A percentile compares a stretch with the other conserved stretches of the same genome.
Evolutionary conservation across 2,113 vertebrate species (phyloP).

Genomic region (Pterocles burchelli): DNA sequence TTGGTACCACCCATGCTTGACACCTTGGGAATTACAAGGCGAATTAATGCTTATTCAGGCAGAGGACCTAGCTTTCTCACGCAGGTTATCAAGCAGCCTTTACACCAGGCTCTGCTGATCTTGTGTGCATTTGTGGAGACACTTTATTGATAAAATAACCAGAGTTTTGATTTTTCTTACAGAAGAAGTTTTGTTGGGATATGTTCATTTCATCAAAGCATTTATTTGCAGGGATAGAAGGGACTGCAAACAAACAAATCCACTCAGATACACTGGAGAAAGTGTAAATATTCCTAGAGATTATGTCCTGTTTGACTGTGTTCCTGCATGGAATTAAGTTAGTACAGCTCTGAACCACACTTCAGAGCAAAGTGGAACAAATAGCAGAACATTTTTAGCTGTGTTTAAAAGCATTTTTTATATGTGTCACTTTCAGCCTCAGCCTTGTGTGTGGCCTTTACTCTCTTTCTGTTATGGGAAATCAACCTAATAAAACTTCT

Average conservation of each 20-base stretch:
- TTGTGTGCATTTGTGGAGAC: not conserved
- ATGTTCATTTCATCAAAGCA: not conserved
- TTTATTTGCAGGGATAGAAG: not conserved
- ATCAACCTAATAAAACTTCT: not conserved
- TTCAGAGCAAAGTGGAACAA: not conserved
- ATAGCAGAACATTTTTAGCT: not conserved
- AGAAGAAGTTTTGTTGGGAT: too few species aligned
- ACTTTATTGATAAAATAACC: not conserved
- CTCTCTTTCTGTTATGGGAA: not conserved
- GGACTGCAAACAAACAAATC: not conserved
- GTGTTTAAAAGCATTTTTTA: not conserved
- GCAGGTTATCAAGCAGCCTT: not conserved
- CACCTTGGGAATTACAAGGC: not conserved
- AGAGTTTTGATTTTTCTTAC: not conserved
- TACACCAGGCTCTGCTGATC: not conserved
- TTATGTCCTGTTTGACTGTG: not conserved
- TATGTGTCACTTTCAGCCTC: not conserved
- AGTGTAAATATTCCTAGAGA: not conserved
- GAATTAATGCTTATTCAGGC: not conserved
- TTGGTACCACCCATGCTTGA: not conserved
- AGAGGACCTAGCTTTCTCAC: not conserved
- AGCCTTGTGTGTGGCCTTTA: not conserved
- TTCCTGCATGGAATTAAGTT: not conserved
- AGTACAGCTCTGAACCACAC: not conserved
- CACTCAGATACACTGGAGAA: not conserved